Evolutionary conservation across 2,888 invertebrate species (phyloP).

Genomic region (Macropis europaea): DNA sequence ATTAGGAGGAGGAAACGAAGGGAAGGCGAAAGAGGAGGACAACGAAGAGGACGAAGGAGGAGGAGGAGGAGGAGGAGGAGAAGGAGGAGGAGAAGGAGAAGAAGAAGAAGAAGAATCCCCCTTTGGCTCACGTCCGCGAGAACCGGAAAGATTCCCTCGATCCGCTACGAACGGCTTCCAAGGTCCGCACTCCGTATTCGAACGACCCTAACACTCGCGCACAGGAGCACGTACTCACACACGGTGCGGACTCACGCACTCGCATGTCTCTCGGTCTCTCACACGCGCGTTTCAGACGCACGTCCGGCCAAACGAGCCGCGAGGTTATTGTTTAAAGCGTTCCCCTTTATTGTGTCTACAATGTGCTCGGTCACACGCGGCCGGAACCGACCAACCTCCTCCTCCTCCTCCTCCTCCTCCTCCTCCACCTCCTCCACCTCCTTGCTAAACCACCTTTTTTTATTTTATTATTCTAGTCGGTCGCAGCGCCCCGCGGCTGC

Average conservation of each 20-base stretch:
- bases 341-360: conserved; percentile 74
- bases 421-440: conserved; percentile 27
- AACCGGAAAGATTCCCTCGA: conserved; percentile 80
- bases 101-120: conserved; percentile 59
- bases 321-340: conserved; percentile 73
- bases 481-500: conserved; percentile 33
- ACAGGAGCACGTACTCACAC: conserved; percentile 22
- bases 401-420: conserved; percentile 20
- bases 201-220: conserved; percentile 45
- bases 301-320: conserved; percentile 72
- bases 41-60: conserved; percentile 5
- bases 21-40: not conserved
- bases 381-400: conserved; percentile 57
- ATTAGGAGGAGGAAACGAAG: not conserved
- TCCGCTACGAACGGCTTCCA: conserved; percentile 78
- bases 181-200: conserved; percentile 70
- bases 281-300: conserved; percentile 55
- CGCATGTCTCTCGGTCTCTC: conserved; percentile 36
- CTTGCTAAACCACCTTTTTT: conserved; percentile 52
- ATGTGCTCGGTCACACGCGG: conserved; percentile 71
- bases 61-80: conserved; percentile 25
- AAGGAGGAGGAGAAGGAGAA: conserved; percentile 30
- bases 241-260: conserved; percentile 16
- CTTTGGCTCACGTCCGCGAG: conserved; percentile 70
- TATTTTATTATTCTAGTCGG: conserved; percentile 48